Evolutionary conservation across 2,113 vertebrate species (phyloP).

Genomic region (Sitta europaea): DNA sequence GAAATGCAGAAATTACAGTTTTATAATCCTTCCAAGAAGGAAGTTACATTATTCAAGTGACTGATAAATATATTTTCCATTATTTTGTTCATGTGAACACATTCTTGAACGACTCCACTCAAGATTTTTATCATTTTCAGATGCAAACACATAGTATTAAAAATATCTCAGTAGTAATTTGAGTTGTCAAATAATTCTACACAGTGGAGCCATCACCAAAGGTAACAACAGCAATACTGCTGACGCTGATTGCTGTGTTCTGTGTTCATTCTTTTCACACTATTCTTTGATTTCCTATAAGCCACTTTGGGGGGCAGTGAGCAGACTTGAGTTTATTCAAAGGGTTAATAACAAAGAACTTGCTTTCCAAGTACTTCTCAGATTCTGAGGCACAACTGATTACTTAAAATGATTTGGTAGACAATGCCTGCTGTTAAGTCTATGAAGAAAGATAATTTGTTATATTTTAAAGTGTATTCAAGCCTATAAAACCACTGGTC

Average conservation of each 20-base stretch:
- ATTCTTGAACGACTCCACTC: constrained; percentile 28
- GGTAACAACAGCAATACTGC: background rate
- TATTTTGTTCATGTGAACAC: constrained; percentile 47
- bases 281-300: background rate
- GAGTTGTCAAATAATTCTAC: background rate
- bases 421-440: background rate
- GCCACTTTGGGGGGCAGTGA: background rate
- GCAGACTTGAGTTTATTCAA: background rate
- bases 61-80: constrained; percentile 65
- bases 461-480: constrained; percentile 22
- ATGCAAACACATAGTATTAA: constrained; percentile 6
- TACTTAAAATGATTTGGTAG: constrained; percentile 22
- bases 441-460: constrained; percentile 36
- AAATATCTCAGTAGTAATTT: constrained; percentile 18
- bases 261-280: background rate
- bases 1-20: constrained; percentile 29
- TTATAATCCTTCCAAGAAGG: constrained; percentile 48
- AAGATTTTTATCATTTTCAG: constrained; percentile 46
- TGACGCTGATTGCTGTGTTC: background rate
- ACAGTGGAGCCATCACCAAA: background rate
- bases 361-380: background rate
- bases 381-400: background rate
- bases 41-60: constrained; percentile 60
- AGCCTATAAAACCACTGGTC: constrained; percentile 6
- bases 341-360: background rate